Conservation (phyloP, 2,888 invertebrate species). For the Strigamia crassipes region DNA sequence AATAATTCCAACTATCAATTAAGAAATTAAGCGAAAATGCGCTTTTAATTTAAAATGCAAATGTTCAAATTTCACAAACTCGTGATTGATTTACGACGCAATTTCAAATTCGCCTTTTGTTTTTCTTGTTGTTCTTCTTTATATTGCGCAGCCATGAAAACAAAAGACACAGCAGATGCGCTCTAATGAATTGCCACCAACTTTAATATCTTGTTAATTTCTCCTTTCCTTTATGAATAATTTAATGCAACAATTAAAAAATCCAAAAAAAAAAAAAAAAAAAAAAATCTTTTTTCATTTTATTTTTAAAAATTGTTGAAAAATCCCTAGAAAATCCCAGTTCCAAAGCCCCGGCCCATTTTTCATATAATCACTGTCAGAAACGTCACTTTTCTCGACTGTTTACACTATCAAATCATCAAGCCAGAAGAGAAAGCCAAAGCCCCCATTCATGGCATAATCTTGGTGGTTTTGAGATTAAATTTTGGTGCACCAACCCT, state of each 20-base stretch:
- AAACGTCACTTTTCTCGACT: not conserved
- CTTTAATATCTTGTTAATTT: slow-evolving; percentile 26
- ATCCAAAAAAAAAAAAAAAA: not conserved
- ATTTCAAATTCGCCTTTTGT: not conserved
- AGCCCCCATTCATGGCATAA: not conserved
- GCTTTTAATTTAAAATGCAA: not conserved
- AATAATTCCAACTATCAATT: no score
- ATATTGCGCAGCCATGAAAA: not conserved
- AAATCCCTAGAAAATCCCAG: not conserved
- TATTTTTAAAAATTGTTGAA: no score
- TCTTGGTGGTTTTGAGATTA: not conserved
- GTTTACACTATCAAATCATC: not conserved
- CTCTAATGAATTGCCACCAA: slow-evolving; percentile 18
- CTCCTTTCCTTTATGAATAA: slow-evolving; percentile 8
- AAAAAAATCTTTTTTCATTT: not conserved
- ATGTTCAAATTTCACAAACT: not conserved
- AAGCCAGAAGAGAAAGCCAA: not conserved
- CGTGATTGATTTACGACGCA: not conserved
- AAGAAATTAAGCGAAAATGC: not conserved
- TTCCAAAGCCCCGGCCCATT: not conserved
- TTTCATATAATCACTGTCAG: not conserved
- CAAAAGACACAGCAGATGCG: slow-evolving; percentile 13
- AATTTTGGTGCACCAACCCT: not conserved
- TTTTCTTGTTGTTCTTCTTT: not conserved
- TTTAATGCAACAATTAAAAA: not conserved